Base-by-base conservation (phyloP, 2,888 invertebrate species). In the Apamea anceps region DNA sequence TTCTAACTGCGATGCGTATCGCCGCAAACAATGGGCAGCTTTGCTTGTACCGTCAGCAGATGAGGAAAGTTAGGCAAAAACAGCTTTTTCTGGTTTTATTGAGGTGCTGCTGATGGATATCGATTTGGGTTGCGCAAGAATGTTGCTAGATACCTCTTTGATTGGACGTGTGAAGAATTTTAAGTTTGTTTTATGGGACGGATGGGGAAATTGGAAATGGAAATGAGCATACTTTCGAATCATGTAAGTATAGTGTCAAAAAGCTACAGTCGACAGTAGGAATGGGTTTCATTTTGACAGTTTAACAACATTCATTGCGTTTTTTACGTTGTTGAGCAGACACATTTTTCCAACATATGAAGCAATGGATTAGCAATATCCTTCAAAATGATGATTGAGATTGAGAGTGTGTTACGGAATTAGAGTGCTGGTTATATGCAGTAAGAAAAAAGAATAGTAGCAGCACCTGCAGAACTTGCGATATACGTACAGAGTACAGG, bases 1-100 rank as follows among this genome's bases (percentile, higher is more conserved):
- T 92, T 91, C 90, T 88, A 90, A 88, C 85, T 83, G 82, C 88
- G 94, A 94, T 94, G 93, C 90, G 91, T 94, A 94, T 94, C 94
- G 87, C 90, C 62, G 83, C 88, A 88, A 93, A 94, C 94, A 94
- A 94, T 94, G 90, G 92, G 72, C 87, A 90, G 89, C 88, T 75
- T 80, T 72, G 48, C 72, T 80, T 76, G 93, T 92, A 94, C 79
- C 82, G 93, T 89, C 87, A 77, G 92, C 92, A 93, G 86, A 76
- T 12, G 90, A 90, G 85, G 81, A 82, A 68, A 81, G 75, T 85
- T 85, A 74, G 68, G 45, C 32, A 77, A 75, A 87, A 85, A 78
- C 70, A 21, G 57, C 28, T 70, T 21, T 68, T 73, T 67, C 51
- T 74, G 62, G 79, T 51, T 78, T 51, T 21, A 65, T 62, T 75